Percentiles rank a stretch among this genome's conserved stretches.
Evolutionary conservation across 2,888 invertebrate genomes (phyloP).

Genomic region (Deroplatys truncata): DNA sequence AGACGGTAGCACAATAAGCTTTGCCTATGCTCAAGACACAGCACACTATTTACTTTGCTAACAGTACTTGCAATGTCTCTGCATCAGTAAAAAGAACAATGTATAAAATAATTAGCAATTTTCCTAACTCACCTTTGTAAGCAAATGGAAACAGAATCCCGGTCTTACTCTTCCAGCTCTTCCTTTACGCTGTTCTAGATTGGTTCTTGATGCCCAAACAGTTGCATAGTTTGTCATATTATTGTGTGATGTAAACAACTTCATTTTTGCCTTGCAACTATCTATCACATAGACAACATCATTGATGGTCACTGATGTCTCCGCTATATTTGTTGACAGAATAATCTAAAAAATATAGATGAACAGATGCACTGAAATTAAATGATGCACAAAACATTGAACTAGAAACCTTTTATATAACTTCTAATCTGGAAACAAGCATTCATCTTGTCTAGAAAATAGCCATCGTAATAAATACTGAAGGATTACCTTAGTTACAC

Average conservation of each 20-base stretch:
- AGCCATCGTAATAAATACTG: neutral
- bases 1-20: too few relatives aligned
- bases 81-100: too few relatives aligned
- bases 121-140: conserved; percentile 51
- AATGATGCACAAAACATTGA: too few relatives aligned
- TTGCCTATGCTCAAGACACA: too few relatives aligned
- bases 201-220: conserved; percentile 92
- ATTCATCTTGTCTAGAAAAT: neutral
- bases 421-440: too few relatives aligned
- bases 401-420: too few relatives aligned
- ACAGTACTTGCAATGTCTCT: too few relatives aligned
- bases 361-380: neutral
- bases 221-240: conserved; percentile 99
- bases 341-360: conserved; percentile 58
- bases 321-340: conserved; percentile 95
- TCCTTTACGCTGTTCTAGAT: conserved; percentile 91
- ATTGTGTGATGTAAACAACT: conserved; percentile 95
- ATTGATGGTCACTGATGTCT: conserved; percentile 96
- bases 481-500: conserved; percentile 71
- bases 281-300: conserved; percentile 98
- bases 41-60: too few relatives aligned
- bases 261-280: conserved; percentile 95
- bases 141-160: conserved; percentile 92
- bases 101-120: neutral
- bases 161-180: conserved; percentile 93